Conservation (phyloP, 2,113 vertebrate genomes). For the Gymnorhina tibicen region DNA sequence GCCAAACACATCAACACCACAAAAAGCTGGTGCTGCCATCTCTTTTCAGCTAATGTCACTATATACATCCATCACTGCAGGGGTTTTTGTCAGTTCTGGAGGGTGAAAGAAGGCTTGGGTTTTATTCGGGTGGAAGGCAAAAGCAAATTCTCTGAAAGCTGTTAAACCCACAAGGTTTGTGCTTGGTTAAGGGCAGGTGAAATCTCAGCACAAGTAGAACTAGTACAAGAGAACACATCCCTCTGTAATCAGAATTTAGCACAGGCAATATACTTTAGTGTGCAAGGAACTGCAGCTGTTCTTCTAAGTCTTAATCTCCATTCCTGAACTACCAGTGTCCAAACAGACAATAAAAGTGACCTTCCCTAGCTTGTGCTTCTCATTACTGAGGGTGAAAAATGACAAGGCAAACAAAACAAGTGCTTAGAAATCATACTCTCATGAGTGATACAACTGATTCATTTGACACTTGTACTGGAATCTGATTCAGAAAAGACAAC, state of each 20-base stretch:
- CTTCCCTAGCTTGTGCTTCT: neutral
- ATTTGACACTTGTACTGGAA: neutral
- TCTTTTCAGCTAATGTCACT: neutral
- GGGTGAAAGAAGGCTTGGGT: neutral
- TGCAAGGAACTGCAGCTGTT: neutral
- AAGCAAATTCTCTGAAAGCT: neutral
- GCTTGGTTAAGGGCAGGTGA: neutral
- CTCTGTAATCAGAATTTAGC: neutral
- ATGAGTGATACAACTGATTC: neutral
- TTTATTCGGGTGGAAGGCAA: neutral
- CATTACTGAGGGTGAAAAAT: neutral
- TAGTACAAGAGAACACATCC: neutral
- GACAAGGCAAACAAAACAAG: neutral
- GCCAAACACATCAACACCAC: neutral
- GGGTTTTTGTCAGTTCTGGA: neutral
- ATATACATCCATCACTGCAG: fast-evolving
- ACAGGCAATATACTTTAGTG: neutral
- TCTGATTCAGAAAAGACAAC: neutral
- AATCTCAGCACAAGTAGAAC: neutral
- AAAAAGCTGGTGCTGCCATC: neutral
- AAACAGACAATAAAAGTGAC: neutral
- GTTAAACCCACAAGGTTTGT: neutral
- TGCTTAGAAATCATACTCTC: neutral
- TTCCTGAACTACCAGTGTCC: neutral
- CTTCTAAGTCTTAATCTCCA: neutral